Evolutionary conservation across 1,140 invertebrate species (phyloP), one percentile per base, ranked within the genome.

Genomic region (Drosophila tsacasi): DNA sequence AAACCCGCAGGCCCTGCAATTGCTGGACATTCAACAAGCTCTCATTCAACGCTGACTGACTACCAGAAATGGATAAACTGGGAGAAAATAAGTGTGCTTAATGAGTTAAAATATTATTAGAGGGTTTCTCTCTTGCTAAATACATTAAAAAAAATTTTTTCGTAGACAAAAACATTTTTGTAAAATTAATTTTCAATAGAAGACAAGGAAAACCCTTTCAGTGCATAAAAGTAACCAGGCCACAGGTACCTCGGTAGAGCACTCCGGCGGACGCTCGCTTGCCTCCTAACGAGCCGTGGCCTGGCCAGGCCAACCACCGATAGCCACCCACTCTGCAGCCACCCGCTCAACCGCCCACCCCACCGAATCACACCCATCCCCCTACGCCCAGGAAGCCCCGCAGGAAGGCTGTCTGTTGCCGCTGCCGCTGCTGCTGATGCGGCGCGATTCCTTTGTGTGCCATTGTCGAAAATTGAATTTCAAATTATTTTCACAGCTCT

Each of bases 401-500:
- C 21, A 30, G 30, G 54, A 49, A 50, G 40, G 39, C 66, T 59
- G 67, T 65, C 68, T 73, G 67, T 52, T 58, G 52, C 44, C 55
- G 68, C 61, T 76, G 27, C 62, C 37, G 68, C 62, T 52, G 66
- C 60, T 61, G 64, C 61, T 72, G 74, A 76, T 73, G 52, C 57
- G 49, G 64, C 61, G 85, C 78, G 85, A 90, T 90, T 90, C 85
- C 85, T 90, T 90, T 90, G 85, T 90, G 85, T 90, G 85, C 85
- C 85, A 90, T 90, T 90, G 85, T 90, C 85, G 85, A 90, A 90
- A 90, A 90, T 90, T 90, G 85, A 90, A 90, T 90, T 90, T 90
- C 85, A 90, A 90, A 90, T 90, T 90, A 90, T 90, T 90, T 89
- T 90, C 85, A 90, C 85, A 90, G 86, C 86, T 84, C 83, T 69